These are phyloP conservation scores for Siphonodentalium dalli DNA, from an alignment of 2,888 invertebrate genomes.

Conservation along the genomic window DNA sequence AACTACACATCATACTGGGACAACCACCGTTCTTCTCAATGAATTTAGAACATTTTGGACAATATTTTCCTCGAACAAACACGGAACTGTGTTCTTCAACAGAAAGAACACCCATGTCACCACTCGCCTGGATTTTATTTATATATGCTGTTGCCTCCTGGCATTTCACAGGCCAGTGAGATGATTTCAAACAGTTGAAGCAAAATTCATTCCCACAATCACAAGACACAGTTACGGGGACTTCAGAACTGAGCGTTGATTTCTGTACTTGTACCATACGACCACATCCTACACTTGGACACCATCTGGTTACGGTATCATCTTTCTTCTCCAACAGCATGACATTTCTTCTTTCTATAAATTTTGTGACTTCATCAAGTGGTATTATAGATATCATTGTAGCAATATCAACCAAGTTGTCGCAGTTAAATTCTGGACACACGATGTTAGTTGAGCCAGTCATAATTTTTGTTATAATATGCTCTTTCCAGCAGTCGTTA, in stretches of 20 bases:
- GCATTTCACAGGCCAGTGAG: constrained; percentile 44
- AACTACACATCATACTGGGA: too few relatives aligned
- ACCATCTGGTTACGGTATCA: constrained; percentile 35
- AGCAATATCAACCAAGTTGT: constrained; percentile 24
- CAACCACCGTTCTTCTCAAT: too few relatives aligned
- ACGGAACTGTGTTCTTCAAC: constrained; percentile 11
- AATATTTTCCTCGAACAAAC: constrained; percentile 33
- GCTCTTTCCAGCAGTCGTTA: constrained; percentile 37
- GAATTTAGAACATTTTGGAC: constrained; percentile 38
- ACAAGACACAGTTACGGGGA: constrained; percentile 26
- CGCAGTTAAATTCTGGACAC: constrained; percentile 39
- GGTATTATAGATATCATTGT: constrained; percentile 23
- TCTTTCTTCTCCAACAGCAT: constrained; percentile 25
- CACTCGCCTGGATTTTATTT: constrained; percentile 23
- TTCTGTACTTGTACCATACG: constrained; percentile 24
- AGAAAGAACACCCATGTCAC: constrained; percentile 22
- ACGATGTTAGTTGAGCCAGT: constrained; percentile 16
- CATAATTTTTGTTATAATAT: constrained; percentile 24
- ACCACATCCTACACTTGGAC: constrained; percentile 38
- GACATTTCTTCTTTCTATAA: constrained; percentile 27
- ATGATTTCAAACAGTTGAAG: constrained; percentile 33
- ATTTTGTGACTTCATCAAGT: constrained; percentile 19
- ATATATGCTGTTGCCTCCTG: constrained; percentile 24
- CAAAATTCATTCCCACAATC: constrained; percentile 36
- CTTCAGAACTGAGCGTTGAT: constrained; percentile 4